Base-by-base conservation (phyloP, 1,140 invertebrate species). In the Amyelois transitella region DNA sequence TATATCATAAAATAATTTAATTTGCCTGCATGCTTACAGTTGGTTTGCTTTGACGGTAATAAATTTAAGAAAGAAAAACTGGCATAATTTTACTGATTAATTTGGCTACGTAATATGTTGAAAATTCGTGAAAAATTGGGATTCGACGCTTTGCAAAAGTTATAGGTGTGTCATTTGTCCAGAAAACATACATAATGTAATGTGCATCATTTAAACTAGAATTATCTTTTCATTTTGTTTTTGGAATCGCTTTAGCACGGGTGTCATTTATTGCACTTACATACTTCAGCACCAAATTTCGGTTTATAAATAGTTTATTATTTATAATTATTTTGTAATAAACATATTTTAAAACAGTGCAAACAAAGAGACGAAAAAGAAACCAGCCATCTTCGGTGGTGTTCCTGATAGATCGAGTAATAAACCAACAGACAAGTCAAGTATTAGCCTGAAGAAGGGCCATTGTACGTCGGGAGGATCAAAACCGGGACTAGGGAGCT, bases 401-500 rank as follows among this genome's bases (percentile, higher is more conserved):
- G 38, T 32, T 18, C 52, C 55, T 6, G 56, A 53, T 18, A 48
- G 2, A 22, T 48, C 18, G 12, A 48, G 45, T 1, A 12, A 7
- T 21, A 14, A 38, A n/a, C 24, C 51, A 17, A 58, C 24, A 55
- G 28, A 18, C 21, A 51, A 22, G 44, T n/a, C 10, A 56, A 60
- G 12, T 24, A 45, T n/a, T 7, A 56, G 58, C 12, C 22, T 43
- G 38, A 68, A 67, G 43, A 69, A 60, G 21, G 73, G 71, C 24
- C 63, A 64, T 4, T 79, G 75, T 49, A 53, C 66, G 0, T 79
- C 78, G 0, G 71, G 69, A 4, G 60, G 69, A 6, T 51, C 58
- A 0, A 79, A 77, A 52, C 71, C 76, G 8, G 48, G 65, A 32
- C 72, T 75, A 58, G 80, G 77, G 72, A 81, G 78, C 66, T 77